Evolutionary conservation across 1,140 invertebrate genomes (phyloP).

Genomic region (Drosophila sturtevanti): DNA sequence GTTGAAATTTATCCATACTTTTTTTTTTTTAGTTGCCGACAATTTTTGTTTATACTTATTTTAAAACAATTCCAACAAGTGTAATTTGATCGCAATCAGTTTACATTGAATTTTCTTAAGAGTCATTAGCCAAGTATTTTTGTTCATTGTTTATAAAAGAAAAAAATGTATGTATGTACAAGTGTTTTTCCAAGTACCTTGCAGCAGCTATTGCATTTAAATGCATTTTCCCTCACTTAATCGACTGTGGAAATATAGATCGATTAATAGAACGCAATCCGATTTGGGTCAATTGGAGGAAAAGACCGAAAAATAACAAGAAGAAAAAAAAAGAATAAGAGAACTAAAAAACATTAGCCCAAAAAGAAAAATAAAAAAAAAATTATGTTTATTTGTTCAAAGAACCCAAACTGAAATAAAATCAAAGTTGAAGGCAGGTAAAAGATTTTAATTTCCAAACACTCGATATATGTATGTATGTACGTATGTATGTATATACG

Average conservation of each 20-base stretch:
- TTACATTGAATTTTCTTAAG: not conserved
- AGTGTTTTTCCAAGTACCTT: slow-evolving; percentile 38
- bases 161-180: not conserved
- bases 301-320: slow-evolving; percentile 24
- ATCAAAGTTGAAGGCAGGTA: slow-evolving; percentile 64
- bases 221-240: slow-evolving; percentile 54
- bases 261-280: slow-evolving; percentile 26
- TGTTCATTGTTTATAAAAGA: not conserved
- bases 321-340: not conserved
- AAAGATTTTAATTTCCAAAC: slow-evolving; percentile 24
- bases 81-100: slow-evolving; percentile 2
- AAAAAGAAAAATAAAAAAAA: not conserved
- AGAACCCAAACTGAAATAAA: slow-evolving; percentile 29
- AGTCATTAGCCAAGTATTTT: slow-evolving; percentile 1
- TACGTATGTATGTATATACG: too few species aligned
- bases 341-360: slow-evolving; percentile 13
- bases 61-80: slow-evolving; percentile 5
- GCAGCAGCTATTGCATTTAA: slow-evolving; percentile 26
- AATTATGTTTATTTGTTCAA: slow-evolving; percentile 64
- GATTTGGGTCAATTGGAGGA: slow-evolving; percentile 66
- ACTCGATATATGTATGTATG: too few species aligned
- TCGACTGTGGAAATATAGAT: slow-evolving; percentile 59
- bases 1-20: too few species aligned
- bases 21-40: not conserved
- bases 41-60: slow-evolving; percentile 9